phyloP scores from a whole-genome alignment of 1,140 invertebrate genomes.

The Drosophila repletoides region DNA sequence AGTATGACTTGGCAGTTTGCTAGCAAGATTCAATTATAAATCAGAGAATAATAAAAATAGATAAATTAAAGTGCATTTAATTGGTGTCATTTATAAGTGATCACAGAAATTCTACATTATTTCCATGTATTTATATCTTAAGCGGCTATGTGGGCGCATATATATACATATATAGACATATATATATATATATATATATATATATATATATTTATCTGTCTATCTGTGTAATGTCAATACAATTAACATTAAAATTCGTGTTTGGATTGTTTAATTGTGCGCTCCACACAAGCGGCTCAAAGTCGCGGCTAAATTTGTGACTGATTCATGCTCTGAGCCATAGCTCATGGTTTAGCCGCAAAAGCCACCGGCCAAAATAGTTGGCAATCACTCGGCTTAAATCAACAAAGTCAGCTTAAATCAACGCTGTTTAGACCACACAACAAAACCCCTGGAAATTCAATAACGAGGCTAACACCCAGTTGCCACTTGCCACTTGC shows the following conservation, averaged over 20 bases:
- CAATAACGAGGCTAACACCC: slow-evolving; percentile 64
- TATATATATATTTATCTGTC: background rate
- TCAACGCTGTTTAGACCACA: slow-evolving; percentile 29
- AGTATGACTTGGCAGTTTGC: slow-evolving; percentile 6
- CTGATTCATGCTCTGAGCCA: too few species aligned
- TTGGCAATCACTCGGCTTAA: slow-evolving; percentile 17
- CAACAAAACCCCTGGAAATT: slow-evolving; percentile 59
- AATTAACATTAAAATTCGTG: slow-evolving; percentile 14
- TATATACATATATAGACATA: background rate
- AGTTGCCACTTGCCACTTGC: slow-evolving; percentile 23
- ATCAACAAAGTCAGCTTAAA: background rate
- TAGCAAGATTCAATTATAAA: slow-evolving; percentile 1
- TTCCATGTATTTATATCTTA: too few species aligned
- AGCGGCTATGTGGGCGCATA: too few species aligned
- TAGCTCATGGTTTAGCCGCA: background rate
- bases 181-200: background rate
- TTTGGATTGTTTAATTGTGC: slow-evolving; percentile 13
- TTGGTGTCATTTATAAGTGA: background rate
- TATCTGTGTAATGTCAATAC: slow-evolving; percentile 11
- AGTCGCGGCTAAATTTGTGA: background rate
- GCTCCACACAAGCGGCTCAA: background rate
- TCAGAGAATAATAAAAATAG: too few species aligned
- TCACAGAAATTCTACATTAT: background rate
- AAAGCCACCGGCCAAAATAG: background rate
- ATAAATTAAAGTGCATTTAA: background rate